Percentiles rank a stretch among this genome's conserved stretches.
phyloP scores from a whole-genome alignment of 2,113 vertebrate species.

The Corapipo altera region DNA sequence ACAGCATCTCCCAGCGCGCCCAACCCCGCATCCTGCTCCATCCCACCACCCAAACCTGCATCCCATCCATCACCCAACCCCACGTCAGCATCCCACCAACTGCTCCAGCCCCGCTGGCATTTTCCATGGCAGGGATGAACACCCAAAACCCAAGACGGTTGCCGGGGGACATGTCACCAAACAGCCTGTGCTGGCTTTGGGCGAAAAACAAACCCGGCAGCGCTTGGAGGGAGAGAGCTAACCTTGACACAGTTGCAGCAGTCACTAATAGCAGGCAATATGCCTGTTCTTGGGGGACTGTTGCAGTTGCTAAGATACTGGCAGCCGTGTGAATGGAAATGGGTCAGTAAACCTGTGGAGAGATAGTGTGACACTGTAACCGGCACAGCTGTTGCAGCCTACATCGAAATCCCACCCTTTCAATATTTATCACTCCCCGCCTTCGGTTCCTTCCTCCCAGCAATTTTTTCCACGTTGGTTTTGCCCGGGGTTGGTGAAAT shows the following conservation, averaged over 20 bases:
- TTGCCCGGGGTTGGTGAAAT: background rate
- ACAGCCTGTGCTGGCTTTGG: constrained; percentile 61
- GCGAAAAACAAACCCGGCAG: constrained; percentile 68
- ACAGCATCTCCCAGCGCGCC: background rate
- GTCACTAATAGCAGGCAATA: constrained; percentile 91
- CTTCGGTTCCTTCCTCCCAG: constrained; percentile 76
- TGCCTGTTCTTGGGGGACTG: constrained; percentile 96
- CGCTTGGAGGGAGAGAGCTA: constrained; percentile 78
- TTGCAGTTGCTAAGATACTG: constrained; percentile 99
- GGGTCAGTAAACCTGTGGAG: constrained; percentile 97
- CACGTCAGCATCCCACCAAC: background rate
- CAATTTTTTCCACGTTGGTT: constrained; percentile 54
- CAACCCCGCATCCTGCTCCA: background rate
- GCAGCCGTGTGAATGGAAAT: constrained; percentile 94
- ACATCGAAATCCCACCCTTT: constrained; percentile 84
- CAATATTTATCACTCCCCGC: constrained; percentile 84
- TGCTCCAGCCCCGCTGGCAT: fast-evolving
- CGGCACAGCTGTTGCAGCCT: constrained; percentile 86
- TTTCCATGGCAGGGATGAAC: background rate
- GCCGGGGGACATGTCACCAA: background rate
- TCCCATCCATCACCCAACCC: background rate
- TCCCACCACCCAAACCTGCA: background rate
- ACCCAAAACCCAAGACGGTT: background rate
- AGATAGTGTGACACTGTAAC: constrained; percentile 91
- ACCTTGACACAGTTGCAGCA: constrained; percentile 83